phyloP scores from a whole-genome alignment of 2,113 vertebrate genomes.

The Montifringilla adamsi region DNA sequence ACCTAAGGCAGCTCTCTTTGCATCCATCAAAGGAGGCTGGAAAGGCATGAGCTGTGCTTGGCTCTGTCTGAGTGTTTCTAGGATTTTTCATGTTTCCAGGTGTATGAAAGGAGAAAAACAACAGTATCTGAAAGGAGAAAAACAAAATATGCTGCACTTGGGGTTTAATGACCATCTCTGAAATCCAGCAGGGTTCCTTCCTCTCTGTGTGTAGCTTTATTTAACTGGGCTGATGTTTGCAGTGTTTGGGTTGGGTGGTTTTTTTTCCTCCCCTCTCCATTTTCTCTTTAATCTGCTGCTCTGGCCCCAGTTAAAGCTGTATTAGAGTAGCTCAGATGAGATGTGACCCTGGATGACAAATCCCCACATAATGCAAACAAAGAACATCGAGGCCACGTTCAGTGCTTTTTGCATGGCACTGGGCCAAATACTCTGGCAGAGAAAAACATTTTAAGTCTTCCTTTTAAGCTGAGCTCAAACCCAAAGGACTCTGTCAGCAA shows the following conservation, averaged over 20 bases:
- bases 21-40: neutral
- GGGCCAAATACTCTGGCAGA: fast-evolving
- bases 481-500: neutral
- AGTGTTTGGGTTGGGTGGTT: neutral
- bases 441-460: neutral
- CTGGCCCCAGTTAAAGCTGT: neutral
- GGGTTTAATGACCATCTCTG: neutral
- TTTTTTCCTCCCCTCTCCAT: neutral
- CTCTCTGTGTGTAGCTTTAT: neutral
- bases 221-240: neutral
- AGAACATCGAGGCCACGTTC: neutral
- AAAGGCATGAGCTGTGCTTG: neutral
- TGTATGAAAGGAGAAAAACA: neutral
- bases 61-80: neutral
- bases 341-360: neutral
- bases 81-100: neutral
- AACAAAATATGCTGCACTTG: neutral
- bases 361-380: neutral
- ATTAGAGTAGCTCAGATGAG: neutral
- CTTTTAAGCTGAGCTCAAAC: neutral
- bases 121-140: neutral
- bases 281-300: neutral
- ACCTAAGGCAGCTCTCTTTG: neutral
- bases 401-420: neutral
- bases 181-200: neutral